Percentiles rank a stretch among this genome's conserved stretches.
Evolutionary conservation across 2,888 invertebrate genomes (phyloP).

Genomic region (Imbricaverruca yamaguchii): DNA sequence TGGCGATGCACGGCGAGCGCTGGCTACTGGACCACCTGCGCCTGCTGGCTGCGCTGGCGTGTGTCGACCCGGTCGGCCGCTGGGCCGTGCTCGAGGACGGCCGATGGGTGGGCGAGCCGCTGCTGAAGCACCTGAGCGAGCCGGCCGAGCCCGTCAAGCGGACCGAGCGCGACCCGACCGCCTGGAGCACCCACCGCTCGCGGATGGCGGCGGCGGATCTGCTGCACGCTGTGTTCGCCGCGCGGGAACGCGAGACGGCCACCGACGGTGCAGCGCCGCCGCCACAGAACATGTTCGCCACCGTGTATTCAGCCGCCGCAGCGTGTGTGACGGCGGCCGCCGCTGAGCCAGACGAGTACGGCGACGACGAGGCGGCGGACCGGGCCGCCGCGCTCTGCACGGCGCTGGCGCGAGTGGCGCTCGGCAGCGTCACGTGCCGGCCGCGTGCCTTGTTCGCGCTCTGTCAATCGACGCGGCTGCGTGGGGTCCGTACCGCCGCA

Average conservation of each 20-base stretch:
- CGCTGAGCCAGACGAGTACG: background rate
- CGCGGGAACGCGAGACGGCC: background rate
- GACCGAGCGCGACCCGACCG: background rate
- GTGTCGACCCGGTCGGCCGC: background rate
- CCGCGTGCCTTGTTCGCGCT: slow-evolving; percentile 4
- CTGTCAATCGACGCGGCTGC: background rate
- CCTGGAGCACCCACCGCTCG: slow-evolving; percentile 5
- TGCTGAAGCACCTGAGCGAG: slow-evolving; percentile 5
- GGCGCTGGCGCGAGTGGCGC: slow-evolving; percentile 3
- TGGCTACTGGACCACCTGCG: background rate
- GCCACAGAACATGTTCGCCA: background rate
- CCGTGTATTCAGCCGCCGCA: background rate
- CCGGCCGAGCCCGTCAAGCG: background rate
- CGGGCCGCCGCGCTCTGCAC: background rate
- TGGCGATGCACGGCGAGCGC: background rate
- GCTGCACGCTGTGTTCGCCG: background rate
- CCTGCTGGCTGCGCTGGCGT: background rate
- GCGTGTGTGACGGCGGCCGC: background rate
- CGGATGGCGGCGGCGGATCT: background rate
- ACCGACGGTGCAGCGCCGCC: background rate
- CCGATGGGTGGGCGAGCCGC: background rate
- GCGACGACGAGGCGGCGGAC: background rate
- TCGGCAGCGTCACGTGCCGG: background rate
- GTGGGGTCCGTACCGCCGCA: background rate
- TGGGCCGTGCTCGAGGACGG: background rate